A percentile compares a stretch with the other conserved stretches of the same genome.
Evolutionary conservation across 2,113 vertebrate genomes (phyloP).

Genomic region (Apodemus speciosus): DNA sequence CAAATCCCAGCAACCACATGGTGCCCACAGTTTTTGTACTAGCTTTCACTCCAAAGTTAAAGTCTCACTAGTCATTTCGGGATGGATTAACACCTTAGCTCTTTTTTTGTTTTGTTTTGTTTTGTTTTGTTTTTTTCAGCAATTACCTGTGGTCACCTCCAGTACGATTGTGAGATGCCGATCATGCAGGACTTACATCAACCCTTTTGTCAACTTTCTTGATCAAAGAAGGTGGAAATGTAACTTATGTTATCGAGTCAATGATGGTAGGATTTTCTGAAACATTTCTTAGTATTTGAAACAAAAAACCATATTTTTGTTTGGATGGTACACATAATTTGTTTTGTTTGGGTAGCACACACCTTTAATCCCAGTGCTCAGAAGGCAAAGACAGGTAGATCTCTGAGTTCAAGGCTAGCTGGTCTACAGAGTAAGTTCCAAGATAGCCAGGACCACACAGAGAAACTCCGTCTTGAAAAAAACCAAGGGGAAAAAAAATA

Average conservation of each 20-base stretch:
- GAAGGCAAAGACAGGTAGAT: background rate
- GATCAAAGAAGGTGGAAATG: constrained; percentile 98
- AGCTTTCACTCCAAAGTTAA: background rate
- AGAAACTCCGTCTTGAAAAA: background rate
- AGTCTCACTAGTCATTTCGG: background rate
- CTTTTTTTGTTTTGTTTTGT: no score
- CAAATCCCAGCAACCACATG: no score
- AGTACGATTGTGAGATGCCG: constrained; percentile 97
- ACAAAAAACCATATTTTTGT: background rate
- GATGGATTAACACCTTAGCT: constrained; percentile 55
- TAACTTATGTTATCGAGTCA: constrained; percentile 96
- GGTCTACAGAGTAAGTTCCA: background rate
- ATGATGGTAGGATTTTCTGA: constrained; percentile 90
- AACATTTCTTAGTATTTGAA: background rate
- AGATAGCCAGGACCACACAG: background rate
- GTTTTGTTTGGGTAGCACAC: background rate
- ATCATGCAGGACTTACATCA: constrained; percentile 97
- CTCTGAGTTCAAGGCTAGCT: background rate
- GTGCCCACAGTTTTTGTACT: background rate
- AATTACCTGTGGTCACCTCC: constrained; percentile 97
- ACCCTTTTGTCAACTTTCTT: constrained; percentile 96
- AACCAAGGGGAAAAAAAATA: background rate
- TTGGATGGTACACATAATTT: background rate
- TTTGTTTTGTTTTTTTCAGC: constrained; percentile 85
- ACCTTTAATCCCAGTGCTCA: background rate